Conservation (phyloP, 2,797 vertebrate genomes). For the Phoeniculus purpureus region DNA sequence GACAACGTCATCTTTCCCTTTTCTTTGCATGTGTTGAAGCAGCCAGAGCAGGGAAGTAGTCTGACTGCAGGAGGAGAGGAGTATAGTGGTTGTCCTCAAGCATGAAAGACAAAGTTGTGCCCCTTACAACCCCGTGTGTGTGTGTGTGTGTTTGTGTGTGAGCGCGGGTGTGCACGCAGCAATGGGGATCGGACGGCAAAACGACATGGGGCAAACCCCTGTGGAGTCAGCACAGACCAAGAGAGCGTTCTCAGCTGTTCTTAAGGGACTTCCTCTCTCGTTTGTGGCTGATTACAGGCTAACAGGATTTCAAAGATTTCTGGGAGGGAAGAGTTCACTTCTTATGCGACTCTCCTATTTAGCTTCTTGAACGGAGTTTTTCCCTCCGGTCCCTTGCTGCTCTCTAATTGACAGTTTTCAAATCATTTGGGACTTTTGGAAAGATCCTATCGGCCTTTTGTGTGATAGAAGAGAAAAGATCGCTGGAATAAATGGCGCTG, state of each 20-base stretch:
- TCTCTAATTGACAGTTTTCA: conserved; percentile 41
- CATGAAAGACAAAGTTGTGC: not conserved
- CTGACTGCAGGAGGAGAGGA: too few species aligned
- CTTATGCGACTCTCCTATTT: conserved; percentile 35
- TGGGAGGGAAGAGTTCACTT: conserved; percentile 43
- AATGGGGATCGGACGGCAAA: not conserved
- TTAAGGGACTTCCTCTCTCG: conserved; percentile 40
- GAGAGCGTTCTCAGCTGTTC: conserved; percentile 12
- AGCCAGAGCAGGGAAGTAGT: not conserved
- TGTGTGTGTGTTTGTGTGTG: not conserved
- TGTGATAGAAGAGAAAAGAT: not conserved
- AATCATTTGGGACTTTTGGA: not conserved
- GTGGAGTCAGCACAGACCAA: conserved; percentile 9
- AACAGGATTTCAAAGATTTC: conserved; percentile 66
- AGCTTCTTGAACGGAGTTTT: conserved; percentile 3
- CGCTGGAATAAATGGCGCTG: not conserved
- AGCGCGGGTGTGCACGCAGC: not conserved
- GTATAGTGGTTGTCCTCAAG: not conserved
- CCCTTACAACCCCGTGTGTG: not conserved
- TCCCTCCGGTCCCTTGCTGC: not conserved
- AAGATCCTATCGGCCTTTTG: conserved; percentile 4
- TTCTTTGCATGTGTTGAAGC: not conserved
- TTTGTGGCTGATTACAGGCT: conserved; percentile 58
- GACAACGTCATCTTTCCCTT: conserved; percentile 21
- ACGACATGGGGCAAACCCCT: not conserved